Conservation (phyloP, 2,113 vertebrate genomes). For the Lycaon pictus region DNA sequence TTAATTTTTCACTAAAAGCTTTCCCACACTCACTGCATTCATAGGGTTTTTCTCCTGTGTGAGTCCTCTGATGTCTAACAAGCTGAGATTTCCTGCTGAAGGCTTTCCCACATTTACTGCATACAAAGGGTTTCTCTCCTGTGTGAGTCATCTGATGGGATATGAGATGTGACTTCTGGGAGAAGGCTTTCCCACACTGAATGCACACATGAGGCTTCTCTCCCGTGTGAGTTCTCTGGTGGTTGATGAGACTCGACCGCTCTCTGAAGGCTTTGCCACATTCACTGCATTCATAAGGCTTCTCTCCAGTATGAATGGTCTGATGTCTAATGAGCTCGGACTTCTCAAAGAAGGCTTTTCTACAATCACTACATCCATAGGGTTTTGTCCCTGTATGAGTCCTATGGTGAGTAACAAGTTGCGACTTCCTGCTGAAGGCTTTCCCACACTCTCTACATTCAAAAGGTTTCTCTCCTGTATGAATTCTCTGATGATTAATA, state of each 20-base stretch:
- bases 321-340: constrained; percentile 72
- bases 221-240: constrained; percentile 77
- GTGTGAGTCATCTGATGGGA: constrained; percentile 75
- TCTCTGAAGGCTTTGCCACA: constrained; percentile 76
- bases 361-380: constrained; percentile 64
- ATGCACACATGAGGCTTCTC: constrained; percentile 77
- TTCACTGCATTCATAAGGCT: constrained; percentile 65
- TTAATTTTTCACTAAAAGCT: constrained; percentile 72
- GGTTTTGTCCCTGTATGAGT: constrained; percentile 75
- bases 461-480: constrained; percentile 79
- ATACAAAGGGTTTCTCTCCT: constrained; percentile 75
- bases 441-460: constrained; percentile 79
- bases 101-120: constrained; percentile 70
- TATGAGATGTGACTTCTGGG: constrained; percentile 73
- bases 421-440: constrained; percentile 82
- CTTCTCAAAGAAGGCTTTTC: constrained; percentile 72
- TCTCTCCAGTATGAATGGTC: constrained; percentile 75
- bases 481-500: constrained; percentile 75
- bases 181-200: constrained; percentile 79
- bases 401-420: constrained; percentile 78
- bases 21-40: constrained; percentile 76
- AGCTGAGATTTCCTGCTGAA: constrained; percentile 77
- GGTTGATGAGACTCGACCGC: constrained; percentile 72
- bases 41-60: constrained; percentile 76
- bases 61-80: constrained; percentile 73